Conservation (phyloP, 2,797 vertebrate genomes). For the Poliocrania exsul region DNA sequence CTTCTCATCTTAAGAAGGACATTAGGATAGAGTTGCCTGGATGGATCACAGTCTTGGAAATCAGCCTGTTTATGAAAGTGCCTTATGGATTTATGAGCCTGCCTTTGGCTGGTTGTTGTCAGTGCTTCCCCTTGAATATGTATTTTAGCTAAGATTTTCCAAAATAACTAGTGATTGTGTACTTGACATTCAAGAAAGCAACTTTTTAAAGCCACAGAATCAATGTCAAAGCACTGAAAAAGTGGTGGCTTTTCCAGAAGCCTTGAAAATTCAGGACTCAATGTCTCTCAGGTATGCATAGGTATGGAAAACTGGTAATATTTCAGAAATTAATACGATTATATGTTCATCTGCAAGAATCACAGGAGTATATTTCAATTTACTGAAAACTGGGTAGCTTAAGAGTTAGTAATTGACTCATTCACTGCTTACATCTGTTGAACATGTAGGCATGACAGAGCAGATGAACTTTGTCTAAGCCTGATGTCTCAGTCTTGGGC, state of each 20-base stretch:
- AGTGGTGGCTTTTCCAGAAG: not conserved
- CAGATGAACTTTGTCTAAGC: not conserved
- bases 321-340: not conserved
- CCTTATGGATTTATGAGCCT: not conserved
- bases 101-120: not conserved
- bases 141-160: constrained; percentile 5
- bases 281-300: not conserved
- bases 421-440: not conserved
- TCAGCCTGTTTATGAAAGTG: not conserved
- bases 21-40: not conserved
- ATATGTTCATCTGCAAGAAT: not conserved
- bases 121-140: not conserved
- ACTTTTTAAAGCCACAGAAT: constrained; percentile 48
- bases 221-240: constrained; percentile 22
- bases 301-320: not conserved
- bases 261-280: not conserved
- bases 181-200: not conserved
- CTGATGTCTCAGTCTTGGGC: not conserved
- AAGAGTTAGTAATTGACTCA: not conserved
- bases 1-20: not conserved
- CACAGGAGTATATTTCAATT: not conserved
- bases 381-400: not conserved
- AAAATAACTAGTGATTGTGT: not conserved
- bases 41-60: not conserved
- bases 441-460: not conserved